A percentile compares a stretch with the other conserved stretches of the same genome.
phyloP scores from a whole-genome alignment of 2,113 vertebrate species.

The Cettia cetti region DNA sequence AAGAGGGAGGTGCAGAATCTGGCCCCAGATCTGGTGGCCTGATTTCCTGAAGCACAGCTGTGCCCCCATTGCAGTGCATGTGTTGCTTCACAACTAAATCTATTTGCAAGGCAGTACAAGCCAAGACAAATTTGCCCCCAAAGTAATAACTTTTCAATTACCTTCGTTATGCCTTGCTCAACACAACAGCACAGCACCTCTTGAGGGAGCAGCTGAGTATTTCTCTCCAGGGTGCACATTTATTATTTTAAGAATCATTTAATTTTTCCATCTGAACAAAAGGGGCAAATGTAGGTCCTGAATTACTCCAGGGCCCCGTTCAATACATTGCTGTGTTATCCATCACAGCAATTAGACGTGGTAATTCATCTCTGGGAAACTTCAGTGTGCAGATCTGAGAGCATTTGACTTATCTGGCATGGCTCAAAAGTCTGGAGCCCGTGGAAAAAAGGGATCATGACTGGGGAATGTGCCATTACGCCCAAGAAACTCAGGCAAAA shows the following conservation, averaged over 20 bases:
- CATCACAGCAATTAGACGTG: slow-evolving; percentile 33
- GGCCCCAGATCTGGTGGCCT: neutral
- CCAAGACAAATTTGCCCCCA: slow-evolving; percentile 45
- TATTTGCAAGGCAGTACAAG: neutral
- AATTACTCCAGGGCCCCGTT: slow-evolving; percentile 39
- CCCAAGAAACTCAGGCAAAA: neutral
- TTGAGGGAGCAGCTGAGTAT: slow-evolving; percentile 56
- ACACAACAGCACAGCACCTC: slow-evolving; percentile 34
- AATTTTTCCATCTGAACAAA: slow-evolving; percentile 62
- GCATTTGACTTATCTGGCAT: neutral
- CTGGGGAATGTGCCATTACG: neutral
- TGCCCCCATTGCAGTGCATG: neutral
- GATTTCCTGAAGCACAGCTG: neutral
- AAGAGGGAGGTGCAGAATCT: neutral
- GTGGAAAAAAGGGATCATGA: neutral
- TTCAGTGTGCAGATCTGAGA: neutral
- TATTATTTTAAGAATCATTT: slow-evolving; percentile 70
- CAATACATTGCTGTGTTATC: neutral
- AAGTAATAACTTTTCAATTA: slow-evolving; percentile 68
- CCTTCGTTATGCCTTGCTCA: slow-evolving; percentile 53
- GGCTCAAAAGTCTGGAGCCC: neutral
- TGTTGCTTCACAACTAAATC: neutral
- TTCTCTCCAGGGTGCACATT: slow-evolving; percentile 60
- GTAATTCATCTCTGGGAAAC: slow-evolving; percentile 44
- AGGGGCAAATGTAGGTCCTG: slow-evolving; percentile 43